Evolutionary conservation across 2,888 invertebrate species (phyloP), one percentile per base, ranked within the genome.

Genomic region (Vanessa cardui): DNA sequence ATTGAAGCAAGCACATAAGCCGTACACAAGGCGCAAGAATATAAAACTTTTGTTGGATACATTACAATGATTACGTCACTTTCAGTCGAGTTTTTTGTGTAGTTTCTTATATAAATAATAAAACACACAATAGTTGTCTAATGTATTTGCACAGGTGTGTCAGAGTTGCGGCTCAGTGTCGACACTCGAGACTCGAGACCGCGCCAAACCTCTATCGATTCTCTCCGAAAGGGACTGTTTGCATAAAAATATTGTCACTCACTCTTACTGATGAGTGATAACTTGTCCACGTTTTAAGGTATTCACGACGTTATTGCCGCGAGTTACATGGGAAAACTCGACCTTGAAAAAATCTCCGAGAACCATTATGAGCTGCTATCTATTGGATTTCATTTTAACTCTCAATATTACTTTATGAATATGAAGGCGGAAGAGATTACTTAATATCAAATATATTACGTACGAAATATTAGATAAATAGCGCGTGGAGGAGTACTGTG

Each of bases 141-240:
- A 59, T 59, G 59, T 46, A 59, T 46, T 46, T 6, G 16, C 45
- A 26, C 46, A 59, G 59, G 58, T 58, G 58, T 58, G 58, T 12
- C 44, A 20, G 20, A 44, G 21, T 26, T 16, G 54, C 21, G 21
- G 54, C 47, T 16, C 47, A 8, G 47, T 18, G 18, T 18, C 47
- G 47, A 47, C 2, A 47, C 47, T 12, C 39, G 39, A 18, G n/a
- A n/a, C n/a, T n/a, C n/a, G n/a, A n/a, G n/a, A n/a, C n/a, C n/a
- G n/a, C n/a, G 9, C 49, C 49, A 21, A 21, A 26, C 12, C 50
- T 21, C 12, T 54, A 52, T 52, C 26, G 52, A 8, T 18, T 47
- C 47, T 47, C 18, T 16, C 18, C 47, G 2, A 47, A 47, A 8
- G 1, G 47, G 6, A 47, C 18, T 47, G 47, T 47, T 47, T 47